These are phyloP conservation scores for Drosophila santomea DNA, from an alignment of 1,140 invertebrate genomes.

Conservation along the genomic window DNA sequence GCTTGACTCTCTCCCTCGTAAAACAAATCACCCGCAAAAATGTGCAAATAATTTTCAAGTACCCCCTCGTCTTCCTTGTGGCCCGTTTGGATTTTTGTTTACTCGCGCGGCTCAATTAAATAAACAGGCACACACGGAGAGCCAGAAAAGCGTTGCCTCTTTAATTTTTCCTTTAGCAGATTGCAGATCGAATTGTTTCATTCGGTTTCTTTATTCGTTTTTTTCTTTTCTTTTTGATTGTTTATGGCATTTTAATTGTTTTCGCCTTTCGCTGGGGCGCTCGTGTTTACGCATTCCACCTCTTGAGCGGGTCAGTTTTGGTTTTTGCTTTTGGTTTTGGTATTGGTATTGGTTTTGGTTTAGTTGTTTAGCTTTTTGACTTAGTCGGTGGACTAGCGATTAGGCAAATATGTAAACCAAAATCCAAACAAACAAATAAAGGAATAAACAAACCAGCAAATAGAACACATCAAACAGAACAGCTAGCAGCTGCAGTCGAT, in stretches of 20 bases:
- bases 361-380: neutral
- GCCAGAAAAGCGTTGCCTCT: constrained; percentile 18
- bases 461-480: constrained; percentile 1
- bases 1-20: constrained; percentile 5
- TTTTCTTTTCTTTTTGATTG: constrained; percentile 9
- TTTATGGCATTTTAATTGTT: constrained; percentile 41
- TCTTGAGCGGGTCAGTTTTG: constrained; percentile 54
- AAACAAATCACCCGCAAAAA: constrained; percentile 8
- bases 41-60: constrained; percentile 18
- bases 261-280: constrained; percentile 2
- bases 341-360: neutral
- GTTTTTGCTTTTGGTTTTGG: neutral
- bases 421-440: constrained; percentile 15
- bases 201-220: constrained; percentile 1
- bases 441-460: constrained; percentile 1
- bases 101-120: constrained; percentile 18
- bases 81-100: constrained; percentile 25
- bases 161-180: constrained; percentile 4
- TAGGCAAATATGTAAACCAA: constrained; percentile 28
- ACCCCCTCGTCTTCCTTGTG: neutral
- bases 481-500: constrained; percentile 11
- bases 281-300: constrained; percentile 34
- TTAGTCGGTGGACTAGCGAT: constrained; percentile 8
- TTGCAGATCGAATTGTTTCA: constrained; percentile 18
- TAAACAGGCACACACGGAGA: constrained; percentile 20